Percentiles rank a stretch among this genome's conserved stretches.
Evolutionary conservation across 2,797 vertebrate genomes (phyloP).

Genomic region (Diceros bicornis): DNA sequence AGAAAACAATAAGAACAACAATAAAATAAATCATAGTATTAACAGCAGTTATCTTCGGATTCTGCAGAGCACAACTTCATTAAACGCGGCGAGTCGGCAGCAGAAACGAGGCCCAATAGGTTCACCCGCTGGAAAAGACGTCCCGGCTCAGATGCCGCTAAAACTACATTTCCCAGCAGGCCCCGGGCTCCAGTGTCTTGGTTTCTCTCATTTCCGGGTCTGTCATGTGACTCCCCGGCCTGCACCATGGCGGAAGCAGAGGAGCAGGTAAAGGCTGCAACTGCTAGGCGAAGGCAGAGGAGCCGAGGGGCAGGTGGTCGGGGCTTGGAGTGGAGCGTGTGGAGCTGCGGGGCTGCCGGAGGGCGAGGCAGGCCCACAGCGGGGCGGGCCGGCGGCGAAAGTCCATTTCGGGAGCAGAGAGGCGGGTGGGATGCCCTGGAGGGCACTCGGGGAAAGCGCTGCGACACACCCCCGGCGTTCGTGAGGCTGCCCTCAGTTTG

Average conservation of each 20-base stretch:
- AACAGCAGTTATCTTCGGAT: not conserved
- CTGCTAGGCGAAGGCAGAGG: rapidly evolving
- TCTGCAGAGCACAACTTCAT: not conserved
- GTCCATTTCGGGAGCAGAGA: not conserved
- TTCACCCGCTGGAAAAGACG: not conserved
- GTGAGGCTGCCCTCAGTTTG: too few species aligned
- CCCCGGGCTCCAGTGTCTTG: rapidly evolving
- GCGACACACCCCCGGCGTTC: not conserved
- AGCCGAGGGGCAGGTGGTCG: rapidly evolving
- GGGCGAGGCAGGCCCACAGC: rapidly evolving
- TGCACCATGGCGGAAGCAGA: conserved; percentile 94
- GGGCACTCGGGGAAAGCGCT: rapidly evolving
- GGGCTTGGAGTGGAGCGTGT: not conserved
- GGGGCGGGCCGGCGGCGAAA: not conserved
- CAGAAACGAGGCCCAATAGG: not conserved
- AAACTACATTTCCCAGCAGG: conserved; percentile 93
- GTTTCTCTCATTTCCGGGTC: not conserved
- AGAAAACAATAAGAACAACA: not conserved
- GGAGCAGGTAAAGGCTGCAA: conserved; percentile 90
- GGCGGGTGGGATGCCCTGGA: not conserved
- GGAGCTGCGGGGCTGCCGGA: not conserved
- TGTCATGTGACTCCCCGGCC: conserved; percentile 90
- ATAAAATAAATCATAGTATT: not conserved
- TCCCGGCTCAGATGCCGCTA: rapidly evolving
- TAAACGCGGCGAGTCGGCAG: not conserved